Conservation (phyloP, 2,113 vertebrate species). For the Gymnarchus niloticus region DNA sequence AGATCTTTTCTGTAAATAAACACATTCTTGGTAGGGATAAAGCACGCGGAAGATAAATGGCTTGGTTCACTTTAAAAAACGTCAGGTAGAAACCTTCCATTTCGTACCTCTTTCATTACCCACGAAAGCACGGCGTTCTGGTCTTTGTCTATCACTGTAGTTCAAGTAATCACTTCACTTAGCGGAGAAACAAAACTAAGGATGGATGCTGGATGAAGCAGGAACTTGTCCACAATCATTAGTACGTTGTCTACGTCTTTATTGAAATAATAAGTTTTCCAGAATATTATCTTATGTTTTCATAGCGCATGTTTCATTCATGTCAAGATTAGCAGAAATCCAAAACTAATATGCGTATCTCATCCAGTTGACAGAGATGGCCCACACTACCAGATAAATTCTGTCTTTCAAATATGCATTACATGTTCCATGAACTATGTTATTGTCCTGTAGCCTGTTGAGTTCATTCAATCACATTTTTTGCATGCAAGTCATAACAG, state of each 20-base stretch:
- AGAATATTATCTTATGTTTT: too few relatives aligned
- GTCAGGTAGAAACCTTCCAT: neutral
- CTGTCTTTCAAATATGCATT: neutral
- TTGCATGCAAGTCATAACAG: neutral
- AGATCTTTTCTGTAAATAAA: neutral
- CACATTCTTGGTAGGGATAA: neutral
- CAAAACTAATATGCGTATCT: neutral
- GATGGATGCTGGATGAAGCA: neutral
- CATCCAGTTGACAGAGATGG: neutral
- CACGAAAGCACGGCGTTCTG: neutral
- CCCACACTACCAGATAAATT: neutral
- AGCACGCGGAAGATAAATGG: neutral
- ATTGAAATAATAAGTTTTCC: neutral
- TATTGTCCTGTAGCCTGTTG: neutral
- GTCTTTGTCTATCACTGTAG: neutral
- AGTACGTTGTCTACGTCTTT: neutral
- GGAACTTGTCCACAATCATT: neutral
- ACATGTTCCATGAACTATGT: neutral
- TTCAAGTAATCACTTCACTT: neutral
- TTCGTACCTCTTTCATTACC: neutral
- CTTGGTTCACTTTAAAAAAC: neutral
- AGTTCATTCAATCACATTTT: too few relatives aligned
- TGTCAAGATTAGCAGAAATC: neutral
- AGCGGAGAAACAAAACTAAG: neutral
- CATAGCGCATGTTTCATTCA: neutral